phyloP scores from a whole-genome alignment of 2,888 invertebrate genomes.

The Deilephila porcellus region DNA sequence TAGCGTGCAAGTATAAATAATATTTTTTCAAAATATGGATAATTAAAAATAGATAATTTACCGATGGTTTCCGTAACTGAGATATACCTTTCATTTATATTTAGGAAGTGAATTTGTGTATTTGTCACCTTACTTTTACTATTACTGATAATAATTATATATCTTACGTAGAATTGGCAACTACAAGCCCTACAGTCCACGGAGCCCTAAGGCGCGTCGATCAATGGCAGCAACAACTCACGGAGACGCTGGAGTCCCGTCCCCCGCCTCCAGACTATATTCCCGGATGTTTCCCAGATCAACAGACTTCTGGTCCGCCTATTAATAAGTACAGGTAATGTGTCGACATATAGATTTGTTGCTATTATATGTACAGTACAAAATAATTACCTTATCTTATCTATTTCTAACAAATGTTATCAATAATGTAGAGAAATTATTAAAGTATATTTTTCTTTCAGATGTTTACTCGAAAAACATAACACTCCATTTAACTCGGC shows the following conservation, averaged over 20 bases:
- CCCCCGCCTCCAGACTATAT: slow-evolving; percentile 95
- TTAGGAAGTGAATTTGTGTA: no score
- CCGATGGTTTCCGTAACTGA: no score
- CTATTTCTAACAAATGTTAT: no score
- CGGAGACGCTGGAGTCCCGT: slow-evolving; percentile 90
- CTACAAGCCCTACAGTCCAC: slow-evolving; percentile 96
- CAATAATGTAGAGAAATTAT: neutral
- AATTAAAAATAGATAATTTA: no score
- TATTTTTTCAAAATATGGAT: no score
- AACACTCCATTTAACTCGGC: slow-evolving; percentile 96
- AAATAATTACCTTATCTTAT: no score
- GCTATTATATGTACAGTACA: neutral
- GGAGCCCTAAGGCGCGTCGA: slow-evolving; percentile 93
- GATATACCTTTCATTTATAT: no score
- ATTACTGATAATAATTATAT: neutral
- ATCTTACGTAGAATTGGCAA: slow-evolving; percentile 90
- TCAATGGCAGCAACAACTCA: slow-evolving; percentile 94
- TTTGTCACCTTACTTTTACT: neutral
- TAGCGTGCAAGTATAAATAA: no score
- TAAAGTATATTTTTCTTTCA: slow-evolving; percentile 67
- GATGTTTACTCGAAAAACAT: slow-evolving; percentile 94
- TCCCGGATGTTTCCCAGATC: slow-evolving; percentile 95
- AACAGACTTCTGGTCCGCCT: slow-evolving; percentile 89
- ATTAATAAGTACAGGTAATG: slow-evolving; percentile 93
- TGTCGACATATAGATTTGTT: neutral